phyloP scores from a whole-genome alignment of 2,113 vertebrate species.

The Rhinoderma darwinii region DNA sequence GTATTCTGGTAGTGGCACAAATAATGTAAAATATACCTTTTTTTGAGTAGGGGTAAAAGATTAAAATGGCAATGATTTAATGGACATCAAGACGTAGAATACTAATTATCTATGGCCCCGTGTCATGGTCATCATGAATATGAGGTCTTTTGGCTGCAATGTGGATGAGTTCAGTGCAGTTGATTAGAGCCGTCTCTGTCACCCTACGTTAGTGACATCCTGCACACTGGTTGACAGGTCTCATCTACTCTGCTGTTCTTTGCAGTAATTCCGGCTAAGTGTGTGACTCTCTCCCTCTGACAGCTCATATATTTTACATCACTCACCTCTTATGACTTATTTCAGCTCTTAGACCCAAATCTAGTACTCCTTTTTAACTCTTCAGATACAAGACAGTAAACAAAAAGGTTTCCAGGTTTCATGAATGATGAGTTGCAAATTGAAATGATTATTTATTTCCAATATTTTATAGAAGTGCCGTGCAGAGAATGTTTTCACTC shows the following conservation, averaged over 20 bases:
- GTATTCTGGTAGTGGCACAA: not conserved
- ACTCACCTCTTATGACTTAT: conserved; percentile 48
- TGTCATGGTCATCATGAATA: conserved; percentile 26
- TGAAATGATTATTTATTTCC: not conserved
- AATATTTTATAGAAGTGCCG: too few relatives aligned
- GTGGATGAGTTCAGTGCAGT: conserved; percentile 17
- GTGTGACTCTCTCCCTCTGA: conserved; percentile 54
- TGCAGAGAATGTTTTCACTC: not conserved
- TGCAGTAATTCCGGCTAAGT: conserved; percentile 56
- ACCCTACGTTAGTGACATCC: conserved; percentile 51
- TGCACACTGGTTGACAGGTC: conserved; percentile 45
- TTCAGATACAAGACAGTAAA: not conserved
- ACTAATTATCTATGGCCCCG: not conserved
- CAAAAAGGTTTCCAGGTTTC: not conserved
- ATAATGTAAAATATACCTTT: not conserved
- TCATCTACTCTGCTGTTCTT: conserved; percentile 50
- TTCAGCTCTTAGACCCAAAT: conserved; percentile 21
- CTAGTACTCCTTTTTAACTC: conserved; percentile 1
- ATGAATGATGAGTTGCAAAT: not conserved
- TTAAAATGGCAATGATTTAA: not conserved
- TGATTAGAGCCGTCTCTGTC: conserved; percentile 55
- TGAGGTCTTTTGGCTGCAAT: not conserved
- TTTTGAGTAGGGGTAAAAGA: not conserved
- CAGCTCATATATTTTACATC: conserved; percentile 60
- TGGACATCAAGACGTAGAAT: not conserved